Base-by-base conservation (phyloP, 2,113 vertebrate genomes). In the Zootoca vivipara region DNA sequence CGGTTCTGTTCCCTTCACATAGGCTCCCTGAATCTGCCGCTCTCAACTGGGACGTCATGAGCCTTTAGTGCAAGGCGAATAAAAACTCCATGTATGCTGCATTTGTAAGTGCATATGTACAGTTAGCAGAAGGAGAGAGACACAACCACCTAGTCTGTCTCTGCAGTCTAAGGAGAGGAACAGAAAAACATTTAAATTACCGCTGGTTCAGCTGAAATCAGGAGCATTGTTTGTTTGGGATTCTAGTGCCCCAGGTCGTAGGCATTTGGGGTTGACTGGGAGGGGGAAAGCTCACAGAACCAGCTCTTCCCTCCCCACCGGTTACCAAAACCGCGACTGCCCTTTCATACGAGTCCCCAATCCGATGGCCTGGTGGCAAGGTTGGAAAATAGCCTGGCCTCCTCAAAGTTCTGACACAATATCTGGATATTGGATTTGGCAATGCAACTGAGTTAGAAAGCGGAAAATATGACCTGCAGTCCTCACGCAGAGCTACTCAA, bases 341-440 rank as follows among this genome's bases (percentile, higher is more conserved):
- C 7, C 2, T 38, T 26, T 33, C 28, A 18, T 9, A 8, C 12
- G 9, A 75, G 38, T 28, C 1, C 38, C 33, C 10, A 3, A 46
- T 1, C 7, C 67, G 26, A 67, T 0, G 6, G 22, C 3, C 64
- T 28, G 4, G 1, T 52, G 33, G 22, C 12, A 9, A 30, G 2
- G 15, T 1, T 3, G 4, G 30, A 46, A 46, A 28, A 18, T 3
- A 67, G 0, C 84, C 69, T 42, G 20, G 38, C 38, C 81, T 33
- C 20, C 70, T 18, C 22, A 65, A 52, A n/a, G 16, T 9, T 5
- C 33, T 40, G 56, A n/a, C 33, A 64, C 52, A 22, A 7, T 6
- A 26, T 2, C 67, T 12, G 67, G 16, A n/a, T 7, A 26, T 22
- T 42, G 38, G 22, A 4, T 15, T 35, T 75, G 15, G 62, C 46